A percentile compares a stretch with the other conserved stretches of the same genome.
These are phyloP conservation scores for Adineta ricciae DNA, from an alignment of 2,888 invertebrate species.

Conservation along the genomic window DNA sequence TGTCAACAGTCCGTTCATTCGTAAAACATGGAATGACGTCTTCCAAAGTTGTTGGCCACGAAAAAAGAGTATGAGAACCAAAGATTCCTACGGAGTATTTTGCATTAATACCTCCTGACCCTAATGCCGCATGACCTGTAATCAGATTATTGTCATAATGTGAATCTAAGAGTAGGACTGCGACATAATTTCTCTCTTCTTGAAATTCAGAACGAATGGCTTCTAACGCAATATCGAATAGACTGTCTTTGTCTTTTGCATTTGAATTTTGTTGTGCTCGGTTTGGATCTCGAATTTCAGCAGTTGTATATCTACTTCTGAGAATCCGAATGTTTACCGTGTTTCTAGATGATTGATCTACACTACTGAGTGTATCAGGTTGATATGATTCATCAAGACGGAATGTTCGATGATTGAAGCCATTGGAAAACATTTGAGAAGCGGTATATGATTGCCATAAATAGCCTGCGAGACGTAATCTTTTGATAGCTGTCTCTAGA, in stretches of 20 bases:
- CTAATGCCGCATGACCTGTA: constrained; percentile 3
- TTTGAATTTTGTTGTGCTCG: neutral
- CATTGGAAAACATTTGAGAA: neutral
- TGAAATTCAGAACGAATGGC: neutral
- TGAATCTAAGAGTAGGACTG: neutral
- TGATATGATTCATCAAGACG: neutral
- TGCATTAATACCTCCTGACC: neutral
- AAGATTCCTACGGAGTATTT: neutral
- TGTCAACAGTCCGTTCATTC: neutral
- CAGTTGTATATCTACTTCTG: neutral
- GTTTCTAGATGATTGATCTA: neutral
- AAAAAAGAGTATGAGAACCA: neutral
- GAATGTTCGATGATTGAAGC: neutral
- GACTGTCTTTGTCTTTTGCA: neutral
- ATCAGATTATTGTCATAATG: neutral
- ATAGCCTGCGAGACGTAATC: neutral
- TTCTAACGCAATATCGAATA: neutral
- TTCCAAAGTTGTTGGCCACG: neutral
- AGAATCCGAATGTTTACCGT: neutral
- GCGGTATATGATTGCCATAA: neutral
- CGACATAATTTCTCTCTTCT: neutral
- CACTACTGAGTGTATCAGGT: neutral
- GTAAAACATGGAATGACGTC: neutral
- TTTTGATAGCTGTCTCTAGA: neutral
- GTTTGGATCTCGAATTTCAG: neutral